Conservation (phyloP, 2,113 vertebrate species). For the Ptilorrhoa leucosticta region DNA sequence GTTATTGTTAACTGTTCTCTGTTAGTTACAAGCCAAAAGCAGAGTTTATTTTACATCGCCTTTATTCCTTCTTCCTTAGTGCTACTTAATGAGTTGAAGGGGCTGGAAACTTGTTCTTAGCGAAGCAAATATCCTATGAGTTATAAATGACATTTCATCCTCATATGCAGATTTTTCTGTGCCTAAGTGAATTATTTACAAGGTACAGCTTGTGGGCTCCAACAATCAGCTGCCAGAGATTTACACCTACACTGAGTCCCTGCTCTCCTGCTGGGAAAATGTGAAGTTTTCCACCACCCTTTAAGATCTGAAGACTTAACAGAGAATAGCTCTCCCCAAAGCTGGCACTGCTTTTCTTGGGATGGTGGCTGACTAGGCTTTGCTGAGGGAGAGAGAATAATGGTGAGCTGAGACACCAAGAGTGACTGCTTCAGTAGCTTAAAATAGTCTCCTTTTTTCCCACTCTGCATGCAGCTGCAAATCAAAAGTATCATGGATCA, state of each 20-base stretch:
- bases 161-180: slow-evolving; percentile 75
- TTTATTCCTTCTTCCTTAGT: slow-evolving; percentile 28
- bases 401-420: neutral
- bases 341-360: slow-evolving; percentile 6
- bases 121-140: slow-evolving; percentile 63
- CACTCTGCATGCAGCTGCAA: neutral
- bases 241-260: slow-evolving; percentile 57
- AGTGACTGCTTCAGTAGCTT: neutral
- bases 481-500: neutral
- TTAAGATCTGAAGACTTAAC: slow-evolving; percentile 45
- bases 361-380: neutral
- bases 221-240: slow-evolving; percentile 67
- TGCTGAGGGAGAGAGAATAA: neutral
- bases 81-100: slow-evolving; percentile 62
- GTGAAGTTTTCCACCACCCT: slow-evolving; percentile 47
- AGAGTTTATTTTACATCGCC: slow-evolving; percentile 19
- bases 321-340: slow-evolving; percentile 9
- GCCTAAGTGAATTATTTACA: slow-evolving; percentile 77
- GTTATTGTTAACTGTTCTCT: neutral
- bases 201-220: slow-evolving; percentile 70
- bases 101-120: slow-evolving; percentile 59
- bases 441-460: neutral
- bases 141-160: slow-evolving; percentile 75
- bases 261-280: slow-evolving; percentile 52
- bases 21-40: neutral